phyloP scores from a whole-genome alignment of 2,888 invertebrate genomes.

The Nudaria mundana region DNA sequence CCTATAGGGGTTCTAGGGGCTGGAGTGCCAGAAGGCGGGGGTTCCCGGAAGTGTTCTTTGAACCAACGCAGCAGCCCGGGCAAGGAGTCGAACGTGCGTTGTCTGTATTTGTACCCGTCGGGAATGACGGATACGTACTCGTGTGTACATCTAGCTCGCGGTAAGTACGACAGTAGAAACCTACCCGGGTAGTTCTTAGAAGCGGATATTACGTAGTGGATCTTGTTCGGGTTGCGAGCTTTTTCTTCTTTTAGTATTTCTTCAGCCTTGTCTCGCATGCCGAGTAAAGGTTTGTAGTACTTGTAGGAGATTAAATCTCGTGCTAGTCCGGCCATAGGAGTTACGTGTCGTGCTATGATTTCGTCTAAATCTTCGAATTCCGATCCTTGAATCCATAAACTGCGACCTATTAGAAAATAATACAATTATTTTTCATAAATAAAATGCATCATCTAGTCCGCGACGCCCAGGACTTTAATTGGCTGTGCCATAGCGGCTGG shows the following conservation, averaged over 20 bases:
- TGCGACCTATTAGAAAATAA: conserved; percentile 56
- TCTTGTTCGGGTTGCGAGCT: conserved; percentile 91
- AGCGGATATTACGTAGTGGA: conserved; percentile 93
- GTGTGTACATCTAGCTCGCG: conserved; percentile 90
- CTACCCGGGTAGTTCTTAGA: conserved; percentile 94
- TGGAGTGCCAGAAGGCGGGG: conserved; percentile 87
- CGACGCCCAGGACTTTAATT: too few species aligned
- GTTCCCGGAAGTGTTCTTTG: conserved; percentile 98
- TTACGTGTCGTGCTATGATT: conserved; percentile 97
- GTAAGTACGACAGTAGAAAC: conserved; percentile 96
- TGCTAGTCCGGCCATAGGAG: conserved; percentile 97
- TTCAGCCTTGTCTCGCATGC: conserved; percentile 93
- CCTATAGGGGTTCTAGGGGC: conserved; percentile 86
- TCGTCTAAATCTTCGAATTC: conserved; percentile 99
- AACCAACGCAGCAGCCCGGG: conserved; percentile 94
- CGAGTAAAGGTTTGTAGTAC: conserved; percentile 91
- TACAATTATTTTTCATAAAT: background rate
- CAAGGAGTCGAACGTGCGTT: conserved; percentile 92
- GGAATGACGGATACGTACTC: conserved; percentile 96
- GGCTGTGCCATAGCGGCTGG: too few species aligned
- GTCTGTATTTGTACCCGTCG: conserved; percentile 95
- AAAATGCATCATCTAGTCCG: too few species aligned
- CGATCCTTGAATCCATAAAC: conserved; percentile 92
- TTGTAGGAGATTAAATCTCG: conserved; percentile 95
- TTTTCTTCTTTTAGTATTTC: conserved; percentile 94